A percentile compares a stretch with the other conserved stretches of the same genome.
These are phyloP conservation scores for Mus pahari DNA, from an alignment of 2,113 vertebrate species.

Conservation along the genomic window DNA sequence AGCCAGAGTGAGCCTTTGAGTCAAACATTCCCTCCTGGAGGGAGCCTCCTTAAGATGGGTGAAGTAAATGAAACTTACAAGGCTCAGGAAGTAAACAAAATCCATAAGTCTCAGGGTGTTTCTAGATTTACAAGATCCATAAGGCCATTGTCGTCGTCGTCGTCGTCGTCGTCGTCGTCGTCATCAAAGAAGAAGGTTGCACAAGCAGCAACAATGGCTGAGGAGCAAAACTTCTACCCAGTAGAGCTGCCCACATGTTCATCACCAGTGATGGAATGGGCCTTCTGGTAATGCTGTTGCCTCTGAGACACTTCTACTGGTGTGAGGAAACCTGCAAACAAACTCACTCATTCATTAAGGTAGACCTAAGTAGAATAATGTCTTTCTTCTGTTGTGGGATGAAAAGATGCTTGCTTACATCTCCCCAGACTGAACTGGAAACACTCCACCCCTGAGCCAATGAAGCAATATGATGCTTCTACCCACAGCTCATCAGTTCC, in stretches of 20 bases:
- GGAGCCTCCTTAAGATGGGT: background rate
- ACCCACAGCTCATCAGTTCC: background rate
- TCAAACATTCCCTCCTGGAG: background rate
- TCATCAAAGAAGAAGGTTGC: no score
- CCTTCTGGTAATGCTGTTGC: background rate
- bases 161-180: no score
- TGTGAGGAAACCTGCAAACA: background rate
- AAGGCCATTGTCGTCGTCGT: no score
- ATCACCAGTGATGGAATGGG: background rate
- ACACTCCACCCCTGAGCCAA: background rate
- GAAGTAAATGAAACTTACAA: background rate
- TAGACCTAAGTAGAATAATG: background rate
- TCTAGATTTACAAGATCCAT: background rate
- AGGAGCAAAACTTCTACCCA: background rate
- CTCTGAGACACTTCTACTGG: background rate
- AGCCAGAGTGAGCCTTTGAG: background rate
- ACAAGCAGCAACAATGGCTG: background rate
- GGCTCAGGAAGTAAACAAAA: background rate
- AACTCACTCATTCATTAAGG: background rate
- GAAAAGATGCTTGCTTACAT: background rate
- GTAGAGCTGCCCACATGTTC: background rate
- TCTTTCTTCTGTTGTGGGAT: background rate
- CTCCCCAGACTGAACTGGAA: background rate
- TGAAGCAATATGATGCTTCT: background rate
- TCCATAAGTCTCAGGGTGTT: background rate